Conservation (phyloP, 1,140 invertebrate species). For the Sitophilus oryzae region DNA sequence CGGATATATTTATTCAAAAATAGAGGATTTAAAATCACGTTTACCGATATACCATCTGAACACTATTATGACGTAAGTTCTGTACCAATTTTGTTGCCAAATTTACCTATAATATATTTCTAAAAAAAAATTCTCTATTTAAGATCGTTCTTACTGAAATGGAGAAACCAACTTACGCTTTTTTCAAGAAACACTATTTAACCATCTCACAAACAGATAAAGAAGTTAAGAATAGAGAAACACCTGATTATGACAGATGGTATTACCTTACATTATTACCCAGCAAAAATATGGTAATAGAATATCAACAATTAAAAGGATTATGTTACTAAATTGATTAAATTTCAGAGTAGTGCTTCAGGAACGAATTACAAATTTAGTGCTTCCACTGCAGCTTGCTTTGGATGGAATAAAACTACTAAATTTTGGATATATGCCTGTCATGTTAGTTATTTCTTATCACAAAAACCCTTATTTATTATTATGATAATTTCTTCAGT, state of each 20-base stretch:
- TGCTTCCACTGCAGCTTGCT: conserved; percentile 17
- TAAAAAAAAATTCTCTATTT: background rate
- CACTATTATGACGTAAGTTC: conserved; percentile 13
- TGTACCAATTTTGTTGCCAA: background rate
- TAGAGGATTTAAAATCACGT: conserved; percentile 17
- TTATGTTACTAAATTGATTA: too few species aligned
- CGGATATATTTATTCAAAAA: conserved; percentile 16
- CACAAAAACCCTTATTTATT: background rate
- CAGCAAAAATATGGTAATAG: conserved; percentile 8
- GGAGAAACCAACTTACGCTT: conserved; percentile 14
- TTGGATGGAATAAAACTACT: conserved; percentile 12
- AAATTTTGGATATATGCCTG: conserved; percentile 19
- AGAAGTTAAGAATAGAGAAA: background rate
- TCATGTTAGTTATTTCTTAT: conserved; percentile 1
- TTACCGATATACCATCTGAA: conserved; percentile 5
- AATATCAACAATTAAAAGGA: too few species aligned
- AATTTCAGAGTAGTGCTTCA: too few species aligned
- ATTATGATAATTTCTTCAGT: conserved; percentile 4
- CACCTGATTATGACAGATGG: conserved; percentile 14
- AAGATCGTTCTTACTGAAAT: conserved; percentile 17
- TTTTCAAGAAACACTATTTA: conserved; percentile 8
- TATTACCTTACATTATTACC: conserved; percentile 23
- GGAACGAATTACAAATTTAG: too few species aligned
- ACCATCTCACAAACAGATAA: background rate
- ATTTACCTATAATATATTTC: background rate